phyloP scores from a whole-genome alignment of 2,888 invertebrate genomes.

The Mythimna ferrago region DNA sequence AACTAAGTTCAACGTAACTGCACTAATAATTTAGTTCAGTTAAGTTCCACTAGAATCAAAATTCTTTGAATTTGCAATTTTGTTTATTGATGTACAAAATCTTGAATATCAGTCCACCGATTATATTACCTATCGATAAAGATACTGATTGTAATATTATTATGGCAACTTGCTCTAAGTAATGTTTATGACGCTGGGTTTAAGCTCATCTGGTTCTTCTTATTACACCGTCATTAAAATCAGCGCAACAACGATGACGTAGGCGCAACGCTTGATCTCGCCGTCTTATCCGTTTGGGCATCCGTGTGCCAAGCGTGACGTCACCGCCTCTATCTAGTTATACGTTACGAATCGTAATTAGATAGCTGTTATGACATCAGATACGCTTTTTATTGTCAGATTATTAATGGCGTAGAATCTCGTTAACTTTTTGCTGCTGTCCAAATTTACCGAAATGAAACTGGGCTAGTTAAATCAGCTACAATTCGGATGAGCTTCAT shows the following conservation, averaged over 20 bases:
- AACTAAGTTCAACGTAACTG: no score
- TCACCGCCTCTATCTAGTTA: conserved; percentile 34
- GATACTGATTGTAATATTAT: background rate
- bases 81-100: no score
- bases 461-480: background rate
- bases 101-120: no score
- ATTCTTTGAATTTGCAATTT: no score
- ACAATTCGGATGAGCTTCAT: background rate
- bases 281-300: conserved; percentile 53
- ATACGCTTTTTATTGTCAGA: conserved; percentile 33
- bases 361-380: conserved; percentile 44
- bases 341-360: conserved; percentile 26
- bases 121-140: no score
- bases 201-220: conserved; percentile 3
- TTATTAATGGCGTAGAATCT: conserved; percentile 23
- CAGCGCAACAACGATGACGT: conserved; percentile 39
- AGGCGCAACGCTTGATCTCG: conserved; percentile 38
- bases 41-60: no score
- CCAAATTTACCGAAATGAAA: conserved; percentile 13
- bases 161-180: background rate
- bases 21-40: no score
- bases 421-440: conserved; percentile 21
- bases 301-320: conserved; percentile 57
- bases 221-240: conserved; percentile 19
- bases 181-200: conserved; percentile 1